A percentile compares a stretch with the other conserved stretches of the same genome.
These are phyloP conservation scores for Lasioglossum leucozonium DNA, from an alignment of 2,888 invertebrate genomes.

Conservation along the genomic window DNA sequence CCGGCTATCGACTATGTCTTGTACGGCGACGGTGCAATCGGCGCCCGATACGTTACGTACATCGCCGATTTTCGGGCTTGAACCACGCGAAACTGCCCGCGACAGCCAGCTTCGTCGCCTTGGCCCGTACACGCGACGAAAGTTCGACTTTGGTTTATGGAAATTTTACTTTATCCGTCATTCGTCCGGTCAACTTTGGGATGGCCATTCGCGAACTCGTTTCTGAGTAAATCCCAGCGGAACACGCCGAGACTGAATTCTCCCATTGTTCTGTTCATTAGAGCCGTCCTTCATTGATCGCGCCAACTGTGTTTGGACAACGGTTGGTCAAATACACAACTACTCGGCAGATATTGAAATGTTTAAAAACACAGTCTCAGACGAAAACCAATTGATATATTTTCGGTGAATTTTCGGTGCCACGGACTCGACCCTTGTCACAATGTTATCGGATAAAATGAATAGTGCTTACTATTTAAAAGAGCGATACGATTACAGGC, in stretches of 20 bases:
- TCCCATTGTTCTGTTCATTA: neutral
- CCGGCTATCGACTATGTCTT: slow-evolving; percentile 5
- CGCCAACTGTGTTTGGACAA: neutral
- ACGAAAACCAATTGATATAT: no score
- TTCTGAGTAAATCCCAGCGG: no score
- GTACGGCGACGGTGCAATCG: slow-evolving; percentile 15
- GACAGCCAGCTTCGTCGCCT: neutral
- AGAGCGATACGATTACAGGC: neutral
- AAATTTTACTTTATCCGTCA: no score
- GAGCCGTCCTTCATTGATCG: neutral
- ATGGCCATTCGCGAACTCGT: no score
- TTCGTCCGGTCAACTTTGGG: no score
- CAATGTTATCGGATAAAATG: neutral
- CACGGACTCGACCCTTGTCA: neutral
- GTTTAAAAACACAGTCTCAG: neutral
- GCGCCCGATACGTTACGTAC: neutral
- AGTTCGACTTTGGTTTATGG: neutral
- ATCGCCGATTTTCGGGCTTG: neutral
- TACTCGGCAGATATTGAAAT: neutral
- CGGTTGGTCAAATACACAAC: neutral
- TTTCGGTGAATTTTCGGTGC: no score
- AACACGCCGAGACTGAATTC: neutral
- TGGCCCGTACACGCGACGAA: neutral
- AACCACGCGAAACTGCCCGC: neutral
- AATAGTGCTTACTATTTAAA: neutral